Evolutionary conservation across 1,140 invertebrate genomes (phyloP).

Genomic region (Diachasmimorpha longicaudata): DNA sequence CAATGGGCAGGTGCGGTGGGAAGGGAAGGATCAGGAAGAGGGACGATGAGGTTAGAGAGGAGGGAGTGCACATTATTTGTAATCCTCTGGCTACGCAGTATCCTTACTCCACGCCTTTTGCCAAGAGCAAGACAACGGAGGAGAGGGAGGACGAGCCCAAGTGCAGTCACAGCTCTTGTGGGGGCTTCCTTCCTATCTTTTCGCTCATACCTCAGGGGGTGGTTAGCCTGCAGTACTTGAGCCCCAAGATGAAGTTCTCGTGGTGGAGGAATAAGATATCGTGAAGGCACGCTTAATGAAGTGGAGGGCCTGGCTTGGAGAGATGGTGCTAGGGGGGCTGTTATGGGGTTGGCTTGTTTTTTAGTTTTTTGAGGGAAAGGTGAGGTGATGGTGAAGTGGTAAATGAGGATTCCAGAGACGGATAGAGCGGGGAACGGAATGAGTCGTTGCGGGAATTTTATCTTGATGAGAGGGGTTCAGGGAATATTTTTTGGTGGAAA

Average conservation of each 20-base stretch:
- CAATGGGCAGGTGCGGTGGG: not conserved
- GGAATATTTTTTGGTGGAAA: no score
- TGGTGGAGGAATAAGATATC: constrained; percentile 75
- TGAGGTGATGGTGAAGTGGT: not conserved
- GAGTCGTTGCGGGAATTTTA: no score
- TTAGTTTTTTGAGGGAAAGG: not conserved
- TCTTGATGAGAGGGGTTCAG: no score
- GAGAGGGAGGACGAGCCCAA: constrained; percentile 35
- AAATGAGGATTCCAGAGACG: no score
- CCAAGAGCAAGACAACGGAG: constrained; percentile 28
- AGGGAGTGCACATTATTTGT: constrained; percentile 49
- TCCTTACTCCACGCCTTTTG: constrained; percentile 49
- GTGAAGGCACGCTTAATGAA: constrained; percentile 63
- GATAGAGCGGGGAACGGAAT: no score
- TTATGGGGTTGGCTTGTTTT: not conserved
- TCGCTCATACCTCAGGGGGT: constrained; percentile 57
- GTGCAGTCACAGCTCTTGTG: constrained; percentile 52
- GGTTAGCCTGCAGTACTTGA: constrained; percentile 60
- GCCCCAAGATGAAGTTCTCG: constrained; percentile 68
- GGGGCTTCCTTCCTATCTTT: constrained; percentile 57
- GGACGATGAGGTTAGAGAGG: constrained; percentile 33
- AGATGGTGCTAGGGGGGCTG: not conserved
- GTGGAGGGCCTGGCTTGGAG: not conserved
- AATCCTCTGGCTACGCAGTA: constrained; percentile 49
- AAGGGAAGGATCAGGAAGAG: not conserved